Evolutionary conservation across 2,888 invertebrate genomes (phyloP).

Genomic region (Andrena haemorrhoa): DNA sequence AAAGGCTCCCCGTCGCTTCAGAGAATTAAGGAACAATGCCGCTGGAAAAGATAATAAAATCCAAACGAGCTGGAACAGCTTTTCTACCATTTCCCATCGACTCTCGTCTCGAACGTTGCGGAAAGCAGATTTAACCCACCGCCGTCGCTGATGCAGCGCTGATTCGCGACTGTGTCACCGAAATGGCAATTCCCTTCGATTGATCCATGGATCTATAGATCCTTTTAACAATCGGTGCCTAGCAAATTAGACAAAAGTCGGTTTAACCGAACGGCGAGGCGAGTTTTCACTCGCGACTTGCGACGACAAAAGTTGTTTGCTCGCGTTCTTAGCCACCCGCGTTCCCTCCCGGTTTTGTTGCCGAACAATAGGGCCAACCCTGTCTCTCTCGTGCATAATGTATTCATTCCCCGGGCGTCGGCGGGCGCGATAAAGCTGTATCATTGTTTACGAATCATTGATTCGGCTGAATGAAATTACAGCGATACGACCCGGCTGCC

Average conservation of each 20-base stretch:
- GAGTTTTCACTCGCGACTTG: conserved; percentile 9
- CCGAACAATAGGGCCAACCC: conserved; percentile 58
- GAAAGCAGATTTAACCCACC: conserved; percentile 40
- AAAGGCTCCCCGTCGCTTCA: conserved; percentile 37
- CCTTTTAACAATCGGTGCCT: not conserved
- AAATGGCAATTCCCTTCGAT: not conserved
- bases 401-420: conserved; percentile 62
- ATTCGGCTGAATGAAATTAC: conserved; percentile 76
- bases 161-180: not conserved
- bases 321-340: conserved; percentile 34
- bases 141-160: conserved; percentile 17
- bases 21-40: conserved; percentile 61
- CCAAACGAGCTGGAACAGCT: conserved; percentile 44
- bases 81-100: conserved; percentile 28
- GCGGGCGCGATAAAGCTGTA: conserved; percentile 72
- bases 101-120: conserved; percentile 13
- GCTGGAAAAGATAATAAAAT: conserved; percentile 32
- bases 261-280: conserved; percentile 7
- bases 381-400: conserved; percentile 72
- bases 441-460: conserved; percentile 81
- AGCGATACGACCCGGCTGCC: conserved; percentile 57
- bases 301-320: conserved; percentile 48
- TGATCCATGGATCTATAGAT: conserved; percentile 4
- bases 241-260: not conserved
- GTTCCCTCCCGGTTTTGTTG: conserved; percentile 45